Evolutionary conservation across 2,113 vertebrate species (phyloP), one percentile per base, ranked within the genome.

Genomic region (Melozone crissalis): DNA sequence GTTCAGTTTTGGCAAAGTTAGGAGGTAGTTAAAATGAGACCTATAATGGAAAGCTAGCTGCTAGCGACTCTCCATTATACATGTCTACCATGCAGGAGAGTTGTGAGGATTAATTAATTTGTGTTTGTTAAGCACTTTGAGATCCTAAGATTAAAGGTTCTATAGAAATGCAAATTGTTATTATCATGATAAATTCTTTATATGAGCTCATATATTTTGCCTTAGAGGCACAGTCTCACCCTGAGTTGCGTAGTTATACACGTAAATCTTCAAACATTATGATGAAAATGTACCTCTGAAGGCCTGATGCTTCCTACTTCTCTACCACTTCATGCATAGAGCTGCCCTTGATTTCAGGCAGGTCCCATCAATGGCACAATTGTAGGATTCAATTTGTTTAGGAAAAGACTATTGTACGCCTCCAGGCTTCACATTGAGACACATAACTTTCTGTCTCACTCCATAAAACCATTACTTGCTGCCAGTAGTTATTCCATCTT

Each of bases 101-200:
- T 95, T 94, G 92, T 89, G 88, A 87, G 88, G 88, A 97, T 97
- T 97, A 96, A 96, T 97, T 91, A 97, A 97, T 96, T 95, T 94
- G 68, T 62, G 47, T 59, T 52, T 69, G 62, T 85, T 84, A 94
- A 93, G 90, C 78, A 95, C 94, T 97, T 93, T 93, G 68, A 69
- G 90, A 92, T 94, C 80, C 84, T 49, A 84, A 96, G 96, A 97
- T 97, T 96, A 97, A 97, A 97, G 95, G 47, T 79, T 69, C 76
- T 81, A 78, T 93, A 96, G 90, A 97, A 94, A 97, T 96, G 89
- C 94, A 96, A 96, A 97, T 97, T 95, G 85, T 93, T 93, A 96
- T 94, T 97, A 92, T 79, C 94, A 96, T 87, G 94, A 94, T 94
- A 95, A 95, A 87, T 95, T 84, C 82, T 73, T 87, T 81, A 79